Evolutionary conservation across 1,140 invertebrate genomes (phyloP).

Genomic region (Drosophila albomicans): DNA sequence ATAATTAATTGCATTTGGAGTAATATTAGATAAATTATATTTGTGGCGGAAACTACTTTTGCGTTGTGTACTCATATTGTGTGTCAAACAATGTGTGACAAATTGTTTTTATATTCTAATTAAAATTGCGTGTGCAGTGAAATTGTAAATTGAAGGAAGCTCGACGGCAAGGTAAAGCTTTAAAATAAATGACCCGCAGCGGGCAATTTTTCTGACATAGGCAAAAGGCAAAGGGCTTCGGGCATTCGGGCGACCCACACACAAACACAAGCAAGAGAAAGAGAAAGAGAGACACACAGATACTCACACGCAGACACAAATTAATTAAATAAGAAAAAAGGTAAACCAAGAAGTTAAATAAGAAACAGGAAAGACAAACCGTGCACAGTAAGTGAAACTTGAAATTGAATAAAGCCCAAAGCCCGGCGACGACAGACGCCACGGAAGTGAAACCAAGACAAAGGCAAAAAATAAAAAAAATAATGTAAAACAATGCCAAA

Average conservation of each 20-base stretch:
- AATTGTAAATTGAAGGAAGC: constrained; percentile 30
- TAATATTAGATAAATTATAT: constrained; percentile 57
- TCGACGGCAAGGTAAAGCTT: constrained; percentile 13
- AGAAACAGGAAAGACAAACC: constrained; percentile 80
- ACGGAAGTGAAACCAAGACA: constrained; percentile 49
- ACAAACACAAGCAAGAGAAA: background rate
- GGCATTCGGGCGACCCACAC: constrained; percentile 47
- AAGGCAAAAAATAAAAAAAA: constrained; percentile 37
- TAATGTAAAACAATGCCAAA: constrained; percentile 71
- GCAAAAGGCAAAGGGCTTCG: constrained; percentile 61
- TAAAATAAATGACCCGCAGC: constrained; percentile 64
- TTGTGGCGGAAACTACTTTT: constrained; percentile 32
- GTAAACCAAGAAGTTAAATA: constrained; percentile 83
- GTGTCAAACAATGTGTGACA: constrained; percentile 31
- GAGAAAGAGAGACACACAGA: constrained; percentile 3
- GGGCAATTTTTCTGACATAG: constrained; percentile 56
- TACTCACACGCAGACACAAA: constrained; percentile 48
- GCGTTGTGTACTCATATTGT: constrained; percentile 29
- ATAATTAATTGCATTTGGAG: constrained; percentile 60
- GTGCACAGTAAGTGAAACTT: constrained; percentile 74
- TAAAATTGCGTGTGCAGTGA: background rate
- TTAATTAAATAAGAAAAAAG: constrained; percentile 84
- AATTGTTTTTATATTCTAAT: constrained; percentile 5
- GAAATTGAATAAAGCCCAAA: constrained; percentile 77
- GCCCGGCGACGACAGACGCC: constrained; percentile 18